Percentiles rank a stretch among this genome's conserved stretches.
Conservation (phyloP, 2,888 invertebrate genomes). For the Nymphalis c-album region DNA sequence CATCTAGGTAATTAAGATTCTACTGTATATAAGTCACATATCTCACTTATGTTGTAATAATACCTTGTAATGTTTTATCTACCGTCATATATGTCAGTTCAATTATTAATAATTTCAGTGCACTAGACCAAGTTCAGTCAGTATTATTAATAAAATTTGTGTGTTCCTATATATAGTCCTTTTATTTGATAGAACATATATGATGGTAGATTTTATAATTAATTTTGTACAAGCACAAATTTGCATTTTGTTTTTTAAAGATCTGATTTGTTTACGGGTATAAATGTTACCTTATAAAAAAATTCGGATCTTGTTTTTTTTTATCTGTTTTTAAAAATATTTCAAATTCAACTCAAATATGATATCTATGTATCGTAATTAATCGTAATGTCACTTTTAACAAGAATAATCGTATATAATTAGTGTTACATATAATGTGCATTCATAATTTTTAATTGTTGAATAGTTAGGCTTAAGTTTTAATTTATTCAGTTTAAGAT, state of each 20-base stretch:
- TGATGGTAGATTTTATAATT: slow-evolving; percentile 24
- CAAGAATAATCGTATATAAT: slow-evolving; percentile 41
- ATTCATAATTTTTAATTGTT: slow-evolving; percentile 7
- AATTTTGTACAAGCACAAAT: slow-evolving; percentile 31
- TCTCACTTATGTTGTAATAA: slow-evolving; percentile 19
- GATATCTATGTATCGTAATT: slow-evolving; percentile 26
- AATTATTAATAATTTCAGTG: background rate
- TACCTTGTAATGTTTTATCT: background rate
- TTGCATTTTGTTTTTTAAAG: slow-evolving; percentile 28
- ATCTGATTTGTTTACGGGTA: slow-evolving; percentile 42
- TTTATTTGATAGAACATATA: slow-evolving; percentile 7
- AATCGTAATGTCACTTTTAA: slow-evolving; percentile 66
- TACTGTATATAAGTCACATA: slow-evolving; percentile 27
- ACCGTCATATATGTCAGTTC: background rate
- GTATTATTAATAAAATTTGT: background rate
- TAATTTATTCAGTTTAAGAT: slow-evolving; percentile 3
- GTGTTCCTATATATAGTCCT: background rate
- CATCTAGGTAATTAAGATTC: no score
- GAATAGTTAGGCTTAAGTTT: slow-evolving; percentile 1
- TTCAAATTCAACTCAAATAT: slow-evolving; percentile 38
- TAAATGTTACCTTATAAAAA: slow-evolving; percentile 24
- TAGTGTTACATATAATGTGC: slow-evolving; percentile 42
- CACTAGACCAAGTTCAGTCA: slow-evolving; percentile 5
- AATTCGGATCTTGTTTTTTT: slow-evolving; percentile 1
- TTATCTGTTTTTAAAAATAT: slow-evolving; percentile 48